phyloP scores from a whole-genome alignment of 2,888 invertebrate genomes.

The Drosophila paracracens region DNA sequence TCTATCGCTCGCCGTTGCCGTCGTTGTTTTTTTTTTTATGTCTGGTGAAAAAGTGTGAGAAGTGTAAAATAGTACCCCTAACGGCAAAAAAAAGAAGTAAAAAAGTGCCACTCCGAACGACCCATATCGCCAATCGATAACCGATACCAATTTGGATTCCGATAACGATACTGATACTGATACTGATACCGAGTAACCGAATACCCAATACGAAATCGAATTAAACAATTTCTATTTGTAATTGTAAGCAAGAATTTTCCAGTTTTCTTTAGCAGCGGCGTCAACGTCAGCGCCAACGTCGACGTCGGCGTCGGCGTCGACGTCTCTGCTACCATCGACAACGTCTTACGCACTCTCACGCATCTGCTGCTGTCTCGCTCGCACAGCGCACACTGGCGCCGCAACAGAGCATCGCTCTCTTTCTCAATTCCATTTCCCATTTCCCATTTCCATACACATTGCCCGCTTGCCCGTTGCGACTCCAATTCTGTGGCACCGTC shows the following conservation, averaged over 20 bases:
- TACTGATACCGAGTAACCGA: slow-evolving; percentile 16
- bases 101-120: slow-evolving; percentile 15
- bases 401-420: slow-evolving; percentile 27
- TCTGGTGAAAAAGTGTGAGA: slow-evolving; percentile 28
- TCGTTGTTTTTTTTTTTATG: slow-evolving; percentile 18
- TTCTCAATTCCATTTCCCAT: slow-evolving; percentile 10
- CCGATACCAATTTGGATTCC: not conserved
- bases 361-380: slow-evolving; percentile 57
- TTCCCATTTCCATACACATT: slow-evolving; percentile 1
- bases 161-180: not conserved
- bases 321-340: slow-evolving; percentile 2
- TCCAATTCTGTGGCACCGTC: slow-evolving; percentile 22
- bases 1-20: not conserved
- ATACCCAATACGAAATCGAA: slow-evolving; percentile 1
- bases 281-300: slow-evolving; percentile 24
- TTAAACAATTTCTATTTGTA: slow-evolving; percentile 24
- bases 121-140: slow-evolving; percentile 14
- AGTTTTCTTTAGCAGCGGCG: slow-evolving; percentile 34
- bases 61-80: slow-evolving; percentile 18
- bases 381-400: slow-evolving; percentile 5
- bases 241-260: slow-evolving; percentile 48
- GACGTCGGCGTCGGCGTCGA: slow-evolving; percentile 20
- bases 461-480: not conserved
- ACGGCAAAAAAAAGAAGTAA: not conserved
- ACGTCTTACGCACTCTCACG: slow-evolving; percentile 56